Evolutionary conservation across 2,797 vertebrate species (phyloP), one percentile per base, ranked within the genome.

Genomic region (Acipenser ruthenus): DNA sequence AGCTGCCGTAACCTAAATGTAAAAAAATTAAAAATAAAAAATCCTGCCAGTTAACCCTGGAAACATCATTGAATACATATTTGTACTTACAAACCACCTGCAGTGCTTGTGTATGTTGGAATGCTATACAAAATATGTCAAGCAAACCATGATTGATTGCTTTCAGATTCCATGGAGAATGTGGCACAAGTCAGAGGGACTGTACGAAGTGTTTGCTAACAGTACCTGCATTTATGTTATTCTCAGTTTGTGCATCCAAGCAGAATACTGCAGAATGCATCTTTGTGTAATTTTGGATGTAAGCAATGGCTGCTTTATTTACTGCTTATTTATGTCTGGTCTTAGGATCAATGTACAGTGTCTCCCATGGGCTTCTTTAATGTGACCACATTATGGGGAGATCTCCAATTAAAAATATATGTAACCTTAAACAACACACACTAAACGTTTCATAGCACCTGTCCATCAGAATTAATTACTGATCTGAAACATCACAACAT

Each of bases 101-200:
- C 55, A 58, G 55, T 58, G 55, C 55, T 58, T 58, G 55, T 58
- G 55, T 58, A n/a, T 58, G 55, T 58, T 58, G 55, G 55, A 58
- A 58, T 58, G 12, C 12, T 7, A 6, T 58, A 58, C 10, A 11
- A 58, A n/a, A 58, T 58, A 13, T 15, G 55, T 58, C 55, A 11
- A n/a, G 55, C 12, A 58, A 58, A 58, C 10, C 55, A 13, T 58
- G 55, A 58, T 58, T 58, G 55, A 58, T 58, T 58, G 55, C 55
- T 11, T 58, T 58, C 55, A 58, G 55, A 13, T 11, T 58, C 3
- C 55, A n/a, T n/a, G 55, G 55, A 58, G 55, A 58, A 58, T 58
- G 55, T 58, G 15, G 55, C 55, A 58, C 4, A 58, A 58, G 12
- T n/a, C 5, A 11, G 55, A 11, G 12, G 6, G 3, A 58, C 6